These are phyloP conservation scores for Archocentrus centrarchus DNA, from an alignment of 2,113 vertebrate genomes.

Conservation along the genomic window DNA sequence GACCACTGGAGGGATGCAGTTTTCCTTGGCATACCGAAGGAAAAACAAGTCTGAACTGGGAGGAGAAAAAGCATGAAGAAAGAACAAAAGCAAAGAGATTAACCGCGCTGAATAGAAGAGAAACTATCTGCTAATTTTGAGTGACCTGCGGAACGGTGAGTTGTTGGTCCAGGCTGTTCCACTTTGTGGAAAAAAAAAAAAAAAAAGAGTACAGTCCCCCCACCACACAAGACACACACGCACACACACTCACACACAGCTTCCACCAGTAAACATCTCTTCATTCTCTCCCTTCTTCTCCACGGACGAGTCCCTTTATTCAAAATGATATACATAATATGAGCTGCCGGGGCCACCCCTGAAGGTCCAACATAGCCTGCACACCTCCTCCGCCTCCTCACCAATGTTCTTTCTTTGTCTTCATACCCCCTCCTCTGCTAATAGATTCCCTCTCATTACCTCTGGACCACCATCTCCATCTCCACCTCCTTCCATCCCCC, in stretches of 20 bases:
- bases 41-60: conserved; percentile 32
- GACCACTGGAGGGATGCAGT: conserved; percentile 38
- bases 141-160: conserved; percentile 48
- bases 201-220: conserved; percentile 1
- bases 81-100: conserved; percentile 26
- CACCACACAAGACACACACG: not conserved
- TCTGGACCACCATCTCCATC: conserved; percentile 52
- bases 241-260: not conserved
- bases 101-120: conserved; percentile 19
- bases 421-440: conserved; percentile 25
- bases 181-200: not conserved
- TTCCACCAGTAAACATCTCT: conserved; percentile 37
- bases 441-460: conserved; percentile 68
- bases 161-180: conserved; percentile 18
- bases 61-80: not conserved
- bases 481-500: conserved; percentile 59
- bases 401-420: conserved; percentile 46
- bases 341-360: conserved; percentile 55
- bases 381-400: conserved; percentile 17
- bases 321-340: conserved; percentile 36
- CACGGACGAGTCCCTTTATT: conserved; percentile 32
- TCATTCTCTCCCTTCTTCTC: conserved; percentile 18
- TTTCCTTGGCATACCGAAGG: not conserved
- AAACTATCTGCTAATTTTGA: conserved; percentile 51
- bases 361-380: conserved; percentile 35